Conservation (phyloP, 2,888 invertebrate species). For the Lasioglossum lativentre region DNA sequence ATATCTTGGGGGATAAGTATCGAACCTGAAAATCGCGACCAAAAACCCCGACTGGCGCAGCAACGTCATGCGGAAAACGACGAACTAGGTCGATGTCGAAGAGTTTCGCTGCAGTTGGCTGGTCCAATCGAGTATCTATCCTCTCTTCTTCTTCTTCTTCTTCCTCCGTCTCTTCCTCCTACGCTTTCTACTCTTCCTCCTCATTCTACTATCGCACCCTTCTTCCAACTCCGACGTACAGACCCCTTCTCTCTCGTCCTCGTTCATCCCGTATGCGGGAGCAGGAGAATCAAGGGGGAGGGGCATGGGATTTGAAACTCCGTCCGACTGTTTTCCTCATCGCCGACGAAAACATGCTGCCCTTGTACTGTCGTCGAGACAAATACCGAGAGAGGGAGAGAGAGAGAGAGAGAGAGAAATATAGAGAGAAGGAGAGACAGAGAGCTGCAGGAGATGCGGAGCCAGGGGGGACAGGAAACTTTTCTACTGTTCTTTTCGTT, state of each 20-base stretch:
- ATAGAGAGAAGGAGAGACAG: neutral
- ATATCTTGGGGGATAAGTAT: slow-evolving; percentile 68
- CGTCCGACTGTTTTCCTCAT: slow-evolving; percentile 74
- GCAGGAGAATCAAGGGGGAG: neutral
- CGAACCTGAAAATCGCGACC: slow-evolving; percentile 73
- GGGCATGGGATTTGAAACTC: slow-evolving; percentile 49
- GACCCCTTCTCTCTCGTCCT: slow-evolving; percentile 5
- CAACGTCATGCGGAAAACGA: slow-evolving; percentile 68
- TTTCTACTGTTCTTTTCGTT: slow-evolving; percentile 60
- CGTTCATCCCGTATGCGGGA: slow-evolving; percentile 63
- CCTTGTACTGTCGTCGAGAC: slow-evolving; percentile 74
- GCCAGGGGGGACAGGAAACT: slow-evolving; percentile 47
- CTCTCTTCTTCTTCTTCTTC: slow-evolving; percentile 38
- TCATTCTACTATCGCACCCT: slow-evolving; percentile 7
- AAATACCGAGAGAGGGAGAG: slow-evolving; percentile 59
- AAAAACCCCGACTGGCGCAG: slow-evolving; percentile 65
- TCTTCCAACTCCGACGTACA: slow-evolving; percentile 2
- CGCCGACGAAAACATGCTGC: slow-evolving; percentile 76
- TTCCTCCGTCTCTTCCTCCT: neutral
- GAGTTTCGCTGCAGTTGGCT: slow-evolving; percentile 67
- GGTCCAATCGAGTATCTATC: slow-evolving; percentile 63
- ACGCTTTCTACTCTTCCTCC: slow-evolving; percentile 33
- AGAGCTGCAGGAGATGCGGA: neutral
- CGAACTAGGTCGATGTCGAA: slow-evolving; percentile 75
- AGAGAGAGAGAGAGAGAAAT: slow-evolving; percentile 21